phyloP scores from a whole-genome alignment of 64 coral and sea anemone genomes.

The Hydrozoanthus tunicans region DNA sequence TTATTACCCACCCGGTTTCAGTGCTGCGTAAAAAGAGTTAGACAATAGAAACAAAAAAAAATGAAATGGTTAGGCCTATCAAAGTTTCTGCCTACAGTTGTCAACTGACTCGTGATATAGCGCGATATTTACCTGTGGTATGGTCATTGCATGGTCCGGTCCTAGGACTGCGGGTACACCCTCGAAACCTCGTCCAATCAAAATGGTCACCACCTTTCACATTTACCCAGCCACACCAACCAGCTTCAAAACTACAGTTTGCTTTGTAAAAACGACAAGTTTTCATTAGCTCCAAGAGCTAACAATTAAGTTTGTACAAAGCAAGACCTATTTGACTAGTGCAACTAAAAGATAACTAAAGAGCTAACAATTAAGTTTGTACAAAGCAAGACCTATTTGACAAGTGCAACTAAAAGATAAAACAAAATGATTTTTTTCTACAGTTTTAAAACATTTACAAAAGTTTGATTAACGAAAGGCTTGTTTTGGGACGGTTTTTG shows the following conservation, averaged over 20 bases:
- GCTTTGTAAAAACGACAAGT: not conserved
- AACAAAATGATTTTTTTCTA: no score
- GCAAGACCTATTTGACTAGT: not conserved
- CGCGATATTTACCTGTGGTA: not conserved
- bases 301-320: not conserved
- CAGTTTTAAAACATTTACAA: no score
- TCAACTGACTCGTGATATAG: not conserved
- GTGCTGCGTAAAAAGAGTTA: no score
- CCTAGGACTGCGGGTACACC: not conserved
- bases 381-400: not conserved
- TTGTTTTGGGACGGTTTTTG: no score
- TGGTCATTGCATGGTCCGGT: conserved; percentile 24
- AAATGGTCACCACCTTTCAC: not conserved
- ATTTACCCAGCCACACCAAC: conserved; percentile 13
- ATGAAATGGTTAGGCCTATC: no score
- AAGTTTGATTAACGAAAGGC: no score
- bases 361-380: not conserved
- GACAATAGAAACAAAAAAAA: no score
- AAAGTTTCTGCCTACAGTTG: no score
- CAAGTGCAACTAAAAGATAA: not conserved
- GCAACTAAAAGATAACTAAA: not conserved
- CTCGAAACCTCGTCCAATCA: not conserved
- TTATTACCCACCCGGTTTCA: no score
- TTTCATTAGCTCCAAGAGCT: not conserved
- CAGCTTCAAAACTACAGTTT: not conserved